These are phyloP conservation scores for Cisticola juncidis DNA, from an alignment of 2,113 vertebrate genomes.

Conservation along the genomic window DNA sequence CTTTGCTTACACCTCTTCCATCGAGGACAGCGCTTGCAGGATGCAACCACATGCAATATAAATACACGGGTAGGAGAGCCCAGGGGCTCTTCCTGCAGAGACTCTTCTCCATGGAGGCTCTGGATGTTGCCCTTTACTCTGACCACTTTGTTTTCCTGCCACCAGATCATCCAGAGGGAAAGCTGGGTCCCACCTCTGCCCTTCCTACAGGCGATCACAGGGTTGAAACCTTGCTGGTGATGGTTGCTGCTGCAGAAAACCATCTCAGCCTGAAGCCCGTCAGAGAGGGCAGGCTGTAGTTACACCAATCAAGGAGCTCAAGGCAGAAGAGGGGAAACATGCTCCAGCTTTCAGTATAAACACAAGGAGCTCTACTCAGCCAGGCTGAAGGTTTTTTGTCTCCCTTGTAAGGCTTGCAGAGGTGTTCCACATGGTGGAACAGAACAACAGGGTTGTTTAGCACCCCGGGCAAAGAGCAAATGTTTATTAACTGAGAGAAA, in stretches of 20 bases:
- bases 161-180: not conserved
- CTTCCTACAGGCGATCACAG: not conserved
- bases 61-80: not conserved
- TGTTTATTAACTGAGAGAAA: slow-evolving; percentile 39
- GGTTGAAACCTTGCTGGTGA: fast-evolving
- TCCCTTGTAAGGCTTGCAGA: not conserved
- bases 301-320: not conserved
- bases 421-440: not conserved
- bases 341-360: slow-evolving; percentile 8
- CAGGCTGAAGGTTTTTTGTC: not conserved
- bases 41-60: not conserved
- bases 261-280: not conserved
- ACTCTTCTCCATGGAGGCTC: not conserved
- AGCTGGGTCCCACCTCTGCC: fast-evolving
- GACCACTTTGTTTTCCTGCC: not conserved
- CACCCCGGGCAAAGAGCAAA: slow-evolving; percentile 41
- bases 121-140: fast-evolving
- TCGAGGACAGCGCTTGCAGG: not conserved
- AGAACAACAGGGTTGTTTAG: slow-evolving; percentile 45
- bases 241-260: not conserved
- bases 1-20: not conserved
- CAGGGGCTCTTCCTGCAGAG: not conserved
- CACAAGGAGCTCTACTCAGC: not conserved
- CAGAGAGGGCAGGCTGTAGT: not conserved
- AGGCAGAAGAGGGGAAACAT: not conserved